Evolutionary conservation across 2,113 vertebrate genomes (phyloP), one percentile per base, ranked within the genome.

Genomic region (Oenanthe oenanthe): DNA sequence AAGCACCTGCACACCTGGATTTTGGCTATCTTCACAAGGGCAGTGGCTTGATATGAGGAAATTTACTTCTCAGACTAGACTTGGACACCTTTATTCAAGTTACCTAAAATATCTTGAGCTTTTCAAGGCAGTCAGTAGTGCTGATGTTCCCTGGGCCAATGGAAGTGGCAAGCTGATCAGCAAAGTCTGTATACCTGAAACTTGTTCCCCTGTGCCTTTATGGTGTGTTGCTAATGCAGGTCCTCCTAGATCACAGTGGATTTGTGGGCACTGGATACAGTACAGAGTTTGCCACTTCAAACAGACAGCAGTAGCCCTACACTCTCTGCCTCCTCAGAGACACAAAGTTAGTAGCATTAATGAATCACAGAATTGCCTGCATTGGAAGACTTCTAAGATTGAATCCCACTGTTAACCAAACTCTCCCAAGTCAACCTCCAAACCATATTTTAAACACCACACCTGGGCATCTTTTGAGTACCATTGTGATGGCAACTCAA

Each of bases 261-360:
- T 61, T 77, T 34, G 6, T 67, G 53, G 51, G n/a, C 17, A 16
- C 14, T 63, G 34, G 32, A 26, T 17, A 40, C 8, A 38, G 26
- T 3, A 51, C 5, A 42, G 29, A 9, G 31, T 36, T 58, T 80
- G 31, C 21, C 48, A 17, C 29, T 45, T 74, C 47, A 60, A 8
- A 32, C 0, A 51, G 40, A 40, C 8, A 1, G 13, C 0, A 3
- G 7, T 17, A 24, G 16, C 3, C 38, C 15, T 22, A 9, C 17
- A n/a, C 36, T n/a, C 36, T 43, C 67, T 62, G 4, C 8, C 42
- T 62, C 34, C 24, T 83, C 43, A 48, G 12, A 71, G 24, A 43
- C 10, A 51, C 12, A 9, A 66, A 32, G 13, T 34, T 32, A 53
- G 20, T 24, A 70, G 10, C 2, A 3, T 53, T 53, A 63, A 29